These are phyloP conservation scores for Micrastur ruficollis DNA, from an alignment of 2,797 vertebrate genomes.

Conservation along the genomic window DNA sequence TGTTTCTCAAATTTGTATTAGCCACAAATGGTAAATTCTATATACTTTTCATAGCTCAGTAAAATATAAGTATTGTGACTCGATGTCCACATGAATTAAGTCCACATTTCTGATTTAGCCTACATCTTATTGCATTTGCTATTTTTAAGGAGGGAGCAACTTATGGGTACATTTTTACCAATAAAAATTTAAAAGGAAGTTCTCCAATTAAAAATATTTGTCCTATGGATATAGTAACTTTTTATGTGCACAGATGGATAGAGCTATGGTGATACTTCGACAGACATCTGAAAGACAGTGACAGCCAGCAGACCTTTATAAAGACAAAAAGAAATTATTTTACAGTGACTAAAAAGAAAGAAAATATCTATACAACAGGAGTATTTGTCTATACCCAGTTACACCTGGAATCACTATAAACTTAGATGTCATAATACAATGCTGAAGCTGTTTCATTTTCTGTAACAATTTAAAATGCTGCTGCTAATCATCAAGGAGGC, in stretches of 20 bases:
- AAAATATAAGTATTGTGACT: background rate
- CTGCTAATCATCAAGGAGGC: background rate
- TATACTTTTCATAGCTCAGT: background rate
- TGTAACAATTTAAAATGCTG: background rate
- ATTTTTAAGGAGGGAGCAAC: background rate
- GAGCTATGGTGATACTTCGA: background rate
- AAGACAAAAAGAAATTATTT: background rate
- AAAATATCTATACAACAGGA: background rate
- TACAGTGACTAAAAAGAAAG: background rate
- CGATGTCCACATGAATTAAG: background rate
- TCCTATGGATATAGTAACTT: background rate
- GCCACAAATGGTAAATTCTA: background rate
- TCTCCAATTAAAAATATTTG: slow-evolving; percentile 13
- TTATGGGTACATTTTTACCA: background rate
- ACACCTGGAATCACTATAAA: background rate
- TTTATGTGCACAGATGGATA: background rate
- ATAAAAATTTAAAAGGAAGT: background rate
- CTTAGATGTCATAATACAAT: background rate
- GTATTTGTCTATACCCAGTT: background rate
- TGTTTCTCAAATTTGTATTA: background rate
- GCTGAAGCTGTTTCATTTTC: background rate
- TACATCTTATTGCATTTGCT: background rate
- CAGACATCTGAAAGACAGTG: background rate
- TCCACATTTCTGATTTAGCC: background rate
- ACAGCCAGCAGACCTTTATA: background rate